These are phyloP conservation scores for Pocillopora verrucosa DNA, from an alignment of 64 coral and sea anemone genomes.

Conservation along the genomic window DNA sequence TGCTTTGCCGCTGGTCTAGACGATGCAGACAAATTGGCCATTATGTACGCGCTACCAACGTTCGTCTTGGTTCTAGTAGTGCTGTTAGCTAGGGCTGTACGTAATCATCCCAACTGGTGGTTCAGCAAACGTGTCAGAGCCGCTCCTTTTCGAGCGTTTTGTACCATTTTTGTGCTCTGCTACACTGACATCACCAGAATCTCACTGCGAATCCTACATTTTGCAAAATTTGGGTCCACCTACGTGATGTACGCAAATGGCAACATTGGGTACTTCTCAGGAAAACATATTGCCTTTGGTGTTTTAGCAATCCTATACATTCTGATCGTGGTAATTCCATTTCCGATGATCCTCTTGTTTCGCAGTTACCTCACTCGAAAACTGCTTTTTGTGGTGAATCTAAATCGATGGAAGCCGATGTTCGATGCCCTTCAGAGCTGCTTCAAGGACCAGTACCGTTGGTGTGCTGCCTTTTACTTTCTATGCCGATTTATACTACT, in stretches of 20 bases:
- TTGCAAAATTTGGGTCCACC: slow-evolving; percentile 46
- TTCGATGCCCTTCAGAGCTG: slow-evolving; percentile 88
- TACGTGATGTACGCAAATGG: slow-evolving; percentile 75
- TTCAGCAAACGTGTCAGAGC: slow-evolving; percentile 48
- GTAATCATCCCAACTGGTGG: slow-evolving; percentile 55
- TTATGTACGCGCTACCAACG: slow-evolving; percentile 64
- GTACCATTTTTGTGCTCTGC: slow-evolving; percentile 87
- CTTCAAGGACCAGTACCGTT: slow-evolving; percentile 88
- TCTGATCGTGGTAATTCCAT: slow-evolving; percentile 63
- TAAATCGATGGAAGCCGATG: slow-evolving; percentile 83
- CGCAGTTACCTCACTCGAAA: slow-evolving; percentile 70
- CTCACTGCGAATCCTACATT: slow-evolving; percentile 75
- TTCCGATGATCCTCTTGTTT: slow-evolving; percentile 75
- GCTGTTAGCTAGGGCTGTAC: slow-evolving; percentile 50
- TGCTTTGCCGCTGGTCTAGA: slow-evolving; percentile 68
- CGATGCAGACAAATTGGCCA: slow-evolving; percentile 71
- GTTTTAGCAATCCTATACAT: slow-evolving; percentile 69
- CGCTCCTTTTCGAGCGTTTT: slow-evolving; percentile 71
- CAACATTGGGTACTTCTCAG: slow-evolving; percentile 67
- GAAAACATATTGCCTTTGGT: slow-evolving; percentile 71
- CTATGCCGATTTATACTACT: slow-evolving; percentile 66
- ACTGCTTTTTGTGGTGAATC: slow-evolving; percentile 59
- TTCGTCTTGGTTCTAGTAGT: slow-evolving; percentile 73
- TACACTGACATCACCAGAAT: slow-evolving; percentile 86
- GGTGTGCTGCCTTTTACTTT: slow-evolving; percentile 94